Conservation (phyloP, 2,113 vertebrate species). For the Manacus vitellinus region DNA sequence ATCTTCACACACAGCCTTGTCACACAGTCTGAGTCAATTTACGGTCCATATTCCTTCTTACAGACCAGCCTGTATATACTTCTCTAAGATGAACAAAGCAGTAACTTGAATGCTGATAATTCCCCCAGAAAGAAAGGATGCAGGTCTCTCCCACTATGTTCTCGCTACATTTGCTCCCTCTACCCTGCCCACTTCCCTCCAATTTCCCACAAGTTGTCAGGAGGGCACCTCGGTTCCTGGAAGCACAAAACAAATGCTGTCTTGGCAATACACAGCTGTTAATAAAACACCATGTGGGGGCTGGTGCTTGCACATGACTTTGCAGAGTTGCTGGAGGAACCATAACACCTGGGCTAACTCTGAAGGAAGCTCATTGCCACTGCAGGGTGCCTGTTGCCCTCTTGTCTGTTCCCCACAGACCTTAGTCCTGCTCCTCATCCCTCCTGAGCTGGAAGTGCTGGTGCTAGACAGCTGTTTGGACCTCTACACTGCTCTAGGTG, state of each 20-base stretch:
- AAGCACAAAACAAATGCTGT: neutral
- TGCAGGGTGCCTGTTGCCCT: neutral
- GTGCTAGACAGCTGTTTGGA: neutral
- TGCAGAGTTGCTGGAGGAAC: neutral
- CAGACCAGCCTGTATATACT: neutral
- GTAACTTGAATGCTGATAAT: neutral
- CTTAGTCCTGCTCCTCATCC: neutral
- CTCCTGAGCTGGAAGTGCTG: neutral
- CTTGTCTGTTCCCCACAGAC: neutral
- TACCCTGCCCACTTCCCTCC: neutral
- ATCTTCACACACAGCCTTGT: neutral
- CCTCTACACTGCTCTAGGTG: neutral
- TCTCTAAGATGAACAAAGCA: neutral
- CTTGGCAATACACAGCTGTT: neutral
- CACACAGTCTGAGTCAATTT: neutral
- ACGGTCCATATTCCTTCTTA: neutral
- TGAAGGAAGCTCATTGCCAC: neutral
- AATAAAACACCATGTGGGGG: neutral
- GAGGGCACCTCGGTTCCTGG: neutral
- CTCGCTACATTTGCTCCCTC: neutral
- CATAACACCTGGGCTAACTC: neutral
- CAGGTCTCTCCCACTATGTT: neutral
- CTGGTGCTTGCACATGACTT: neutral
- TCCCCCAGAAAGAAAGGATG: neutral
- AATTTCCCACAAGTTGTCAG: neutral